Conservation (phyloP, 2,797 vertebrate species). For the Corythornis leucogaster region DNA sequence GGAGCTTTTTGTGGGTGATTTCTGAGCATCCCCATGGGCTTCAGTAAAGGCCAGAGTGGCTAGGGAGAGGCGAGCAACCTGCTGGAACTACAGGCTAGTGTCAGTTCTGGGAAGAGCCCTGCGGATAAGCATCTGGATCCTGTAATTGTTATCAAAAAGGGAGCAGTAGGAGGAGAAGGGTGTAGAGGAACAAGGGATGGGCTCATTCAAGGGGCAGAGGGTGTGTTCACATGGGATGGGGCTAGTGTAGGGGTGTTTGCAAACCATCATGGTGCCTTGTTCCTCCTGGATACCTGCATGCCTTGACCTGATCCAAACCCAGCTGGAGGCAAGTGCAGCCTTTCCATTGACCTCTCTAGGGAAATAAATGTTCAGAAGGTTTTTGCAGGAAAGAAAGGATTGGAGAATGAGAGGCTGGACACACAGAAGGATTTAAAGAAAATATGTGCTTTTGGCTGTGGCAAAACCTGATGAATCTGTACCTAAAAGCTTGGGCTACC, state of each 20-base stretch:
- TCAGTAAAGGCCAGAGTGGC: rapidly evolving
- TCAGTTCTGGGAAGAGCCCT: neutral
- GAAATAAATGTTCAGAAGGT: neutral
- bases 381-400: constrained; percentile 21
- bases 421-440: neutral
- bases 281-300: neutral
- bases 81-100: neutral
- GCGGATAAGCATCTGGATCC: constrained; percentile 70
- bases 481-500: neutral
- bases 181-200: neutral
- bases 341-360: constrained; percentile 39
- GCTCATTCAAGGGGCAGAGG: neutral
- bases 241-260: neutral
- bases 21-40: neutral
- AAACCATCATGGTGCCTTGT: rapidly evolving
- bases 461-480: rapidly evolving
- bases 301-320: neutral
- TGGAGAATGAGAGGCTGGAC: neutral
- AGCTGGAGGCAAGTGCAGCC: constrained; percentile 18
- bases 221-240: rapidly evolving
- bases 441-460: rapidly evolving
- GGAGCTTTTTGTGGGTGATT: neutral
- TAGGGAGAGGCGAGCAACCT: neutral
- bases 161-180: neutral
- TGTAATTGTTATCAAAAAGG: constrained; percentile 57